A percentile compares a stretch with the other conserved stretches of the same genome.
These are phyloP conservation scores for Pogonocherus hispidulus DNA, from an alignment of 2,888 invertebrate species.

Conservation along the genomic window DNA sequence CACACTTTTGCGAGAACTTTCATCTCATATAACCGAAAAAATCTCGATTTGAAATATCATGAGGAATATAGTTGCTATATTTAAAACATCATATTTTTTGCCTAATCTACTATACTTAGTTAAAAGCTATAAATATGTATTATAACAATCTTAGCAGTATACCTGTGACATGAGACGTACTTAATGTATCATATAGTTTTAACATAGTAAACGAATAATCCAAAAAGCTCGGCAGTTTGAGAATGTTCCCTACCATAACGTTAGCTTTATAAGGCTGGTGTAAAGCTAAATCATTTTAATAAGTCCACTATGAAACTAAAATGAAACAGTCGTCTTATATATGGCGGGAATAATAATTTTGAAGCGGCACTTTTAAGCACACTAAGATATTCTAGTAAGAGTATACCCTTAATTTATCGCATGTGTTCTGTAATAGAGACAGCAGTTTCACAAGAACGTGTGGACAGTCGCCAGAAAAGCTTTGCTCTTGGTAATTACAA, in stretches of 20 bases:
- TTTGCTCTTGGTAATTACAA: constrained; percentile 63
- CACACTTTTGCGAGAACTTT: too few species aligned
- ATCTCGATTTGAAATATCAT: too few species aligned
- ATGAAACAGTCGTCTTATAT: constrained; percentile 31
- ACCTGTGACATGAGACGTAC: too few species aligned
- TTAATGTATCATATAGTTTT: too few species aligned
- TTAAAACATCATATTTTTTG: too few species aligned
- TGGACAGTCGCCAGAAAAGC: constrained; percentile 66
- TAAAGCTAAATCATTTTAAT: constrained; percentile 20
- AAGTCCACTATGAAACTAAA: constrained; percentile 23
- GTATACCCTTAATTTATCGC: constrained; percentile 62
- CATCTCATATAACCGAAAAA: too few species aligned
- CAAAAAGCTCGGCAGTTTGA: background rate
- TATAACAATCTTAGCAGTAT: too few species aligned
- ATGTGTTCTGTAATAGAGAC: constrained; percentile 65
- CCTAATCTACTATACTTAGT: too few species aligned
- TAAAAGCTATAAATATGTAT: too few species aligned
- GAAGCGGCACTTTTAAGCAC: constrained; percentile 53
- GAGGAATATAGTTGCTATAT: too few species aligned
- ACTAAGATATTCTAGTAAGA: constrained; percentile 61
- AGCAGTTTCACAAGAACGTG: constrained; percentile 65
- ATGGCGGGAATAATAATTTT: constrained; percentile 27
- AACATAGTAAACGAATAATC: too few species aligned
- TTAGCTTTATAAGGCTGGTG: background rate
- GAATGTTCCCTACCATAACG: background rate